Base-by-base conservation (phyloP, 2,888 invertebrate genomes). In the Leptopilina syphax region DNA sequence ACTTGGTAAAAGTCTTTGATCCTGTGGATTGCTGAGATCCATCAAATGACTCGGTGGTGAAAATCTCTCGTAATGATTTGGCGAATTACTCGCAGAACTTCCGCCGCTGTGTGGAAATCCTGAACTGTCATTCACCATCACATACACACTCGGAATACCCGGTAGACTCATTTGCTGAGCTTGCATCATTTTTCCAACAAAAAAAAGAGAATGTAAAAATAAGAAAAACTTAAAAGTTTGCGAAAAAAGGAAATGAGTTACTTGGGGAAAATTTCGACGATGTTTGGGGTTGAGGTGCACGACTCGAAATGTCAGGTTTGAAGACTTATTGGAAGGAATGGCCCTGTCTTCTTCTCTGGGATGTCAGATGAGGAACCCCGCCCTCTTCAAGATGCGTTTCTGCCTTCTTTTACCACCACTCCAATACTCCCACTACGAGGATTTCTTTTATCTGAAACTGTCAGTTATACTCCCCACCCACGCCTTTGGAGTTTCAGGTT, bases 11-110 rank as follows among this genome's bases (percentile, higher is more conserved):
- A 73, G 80, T 2, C 88, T 83, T 27, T 89, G 87, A 44, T 88
- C 88, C 60, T 86, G 87, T 7, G 88, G 88, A 18, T 86, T 87
- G 80, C 88, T 91, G 13, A 91, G 85, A 68, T 91, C 91, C 84
- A 90, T 88, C 50, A 90, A 83, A 77, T 89, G 89, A 0, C 85
- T 87, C 3, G 90, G 87, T 0, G 91, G 89, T 0, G 89, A 87
- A 77, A 89, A 89, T 9, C 89, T 86, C 34, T 88, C 89, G 80
- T 88, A 89, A 34, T 86, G 87, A 63, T 89, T 83, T 0, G 91
- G 90, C 8, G 91, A 90, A 50, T 89, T 90, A 67, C 91, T 90
- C 0, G 89, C 88, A 1, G 91, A 91, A 79, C 90, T 91, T 24
- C 88, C 89, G 10, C 87, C 89, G 79, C 90, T 90, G 77, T 90